phyloP scores from a whole-genome alignment of 1,140 invertebrate species.

The Tetranychus cinnabarinus region DNA sequence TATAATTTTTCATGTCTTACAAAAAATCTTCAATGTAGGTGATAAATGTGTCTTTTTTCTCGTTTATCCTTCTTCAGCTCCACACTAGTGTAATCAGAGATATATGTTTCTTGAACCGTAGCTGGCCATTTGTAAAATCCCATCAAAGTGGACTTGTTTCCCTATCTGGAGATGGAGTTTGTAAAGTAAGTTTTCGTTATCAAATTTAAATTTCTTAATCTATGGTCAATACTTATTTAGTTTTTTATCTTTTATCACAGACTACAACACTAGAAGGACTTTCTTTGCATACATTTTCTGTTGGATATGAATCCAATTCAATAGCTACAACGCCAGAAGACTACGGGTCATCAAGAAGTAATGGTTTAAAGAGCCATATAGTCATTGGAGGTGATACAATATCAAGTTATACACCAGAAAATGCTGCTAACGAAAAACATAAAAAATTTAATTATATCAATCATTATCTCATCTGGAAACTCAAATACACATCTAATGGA shows the following conservation, averaged over 20 bases:
- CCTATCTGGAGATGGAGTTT: constrained; percentile 23
- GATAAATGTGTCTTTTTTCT: too few relatives aligned
- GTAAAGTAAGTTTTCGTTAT: constrained; percentile 16
- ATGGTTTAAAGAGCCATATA: constrained; percentile 26
- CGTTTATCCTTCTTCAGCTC: constrained; percentile 16
- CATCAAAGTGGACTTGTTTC: constrained; percentile 22
- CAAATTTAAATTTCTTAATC: neutral
- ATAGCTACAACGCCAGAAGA: constrained; percentile 26
- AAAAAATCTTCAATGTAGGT: neutral
- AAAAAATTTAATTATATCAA: constrained; percentile 20
- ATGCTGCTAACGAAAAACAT: constrained; percentile 21
- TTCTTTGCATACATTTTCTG: constrained; percentile 23
- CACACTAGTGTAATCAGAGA: constrained; percentile 25
- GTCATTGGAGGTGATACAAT: constrained; percentile 26
- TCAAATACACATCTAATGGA: constrained; percentile 27
- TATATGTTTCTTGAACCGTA: constrained; percentile 24
- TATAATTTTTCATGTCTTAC: neutral
- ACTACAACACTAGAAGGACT: constrained; percentile 24
- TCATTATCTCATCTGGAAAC: constrained; percentile 21
- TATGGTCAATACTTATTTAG: neutral
- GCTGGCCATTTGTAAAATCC: constrained; percentile 26
- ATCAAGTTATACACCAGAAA: constrained; percentile 25
- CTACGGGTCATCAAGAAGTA: constrained; percentile 20
- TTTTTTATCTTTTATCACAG: neutral
- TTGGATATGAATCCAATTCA: constrained; percentile 24